These are phyloP conservation scores for Lamprologus lemairii DNA, from an alignment of 2,113 vertebrate genomes.

Conservation along the genomic window DNA sequence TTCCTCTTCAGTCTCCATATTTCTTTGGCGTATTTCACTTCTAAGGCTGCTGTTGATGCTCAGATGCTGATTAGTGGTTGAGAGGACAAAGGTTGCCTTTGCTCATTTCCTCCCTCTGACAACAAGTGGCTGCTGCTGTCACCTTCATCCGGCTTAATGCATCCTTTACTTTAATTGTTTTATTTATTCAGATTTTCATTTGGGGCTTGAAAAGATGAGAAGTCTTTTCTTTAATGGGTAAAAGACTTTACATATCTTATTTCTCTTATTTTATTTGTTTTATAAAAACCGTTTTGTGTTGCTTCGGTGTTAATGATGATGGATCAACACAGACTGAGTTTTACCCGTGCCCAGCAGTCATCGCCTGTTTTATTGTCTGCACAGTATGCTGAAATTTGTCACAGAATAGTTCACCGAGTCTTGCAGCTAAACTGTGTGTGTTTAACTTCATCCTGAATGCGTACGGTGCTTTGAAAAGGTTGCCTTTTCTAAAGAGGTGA, in stretches of 20 bases:
- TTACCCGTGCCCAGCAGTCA: neutral
- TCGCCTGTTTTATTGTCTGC: neutral
- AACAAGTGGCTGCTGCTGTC: neutral
- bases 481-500: constrained; percentile 12
- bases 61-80: neutral
- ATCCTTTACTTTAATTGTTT: neutral
- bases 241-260: neutral
- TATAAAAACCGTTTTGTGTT: fast-evolving
- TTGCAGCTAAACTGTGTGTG: neutral
- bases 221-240: neutral
- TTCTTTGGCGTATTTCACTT: neutral
- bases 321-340: neutral
- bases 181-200: neutral
- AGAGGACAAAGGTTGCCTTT: neutral
- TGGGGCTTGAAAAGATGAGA: neutral
- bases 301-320: neutral
- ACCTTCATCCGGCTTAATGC: neutral
- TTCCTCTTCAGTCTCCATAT: neutral
- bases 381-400: neutral
- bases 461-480: constrained; percentile 43
- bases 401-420: neutral
- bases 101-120: constrained; percentile 2
- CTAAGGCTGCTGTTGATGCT: neutral
- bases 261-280: neutral
- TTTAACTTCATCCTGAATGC: constrained; percentile 42